These are phyloP conservation scores for Spodoptera littoralis DNA, from an alignment of 2,888 invertebrate genomes.

Conservation along the genomic window DNA sequence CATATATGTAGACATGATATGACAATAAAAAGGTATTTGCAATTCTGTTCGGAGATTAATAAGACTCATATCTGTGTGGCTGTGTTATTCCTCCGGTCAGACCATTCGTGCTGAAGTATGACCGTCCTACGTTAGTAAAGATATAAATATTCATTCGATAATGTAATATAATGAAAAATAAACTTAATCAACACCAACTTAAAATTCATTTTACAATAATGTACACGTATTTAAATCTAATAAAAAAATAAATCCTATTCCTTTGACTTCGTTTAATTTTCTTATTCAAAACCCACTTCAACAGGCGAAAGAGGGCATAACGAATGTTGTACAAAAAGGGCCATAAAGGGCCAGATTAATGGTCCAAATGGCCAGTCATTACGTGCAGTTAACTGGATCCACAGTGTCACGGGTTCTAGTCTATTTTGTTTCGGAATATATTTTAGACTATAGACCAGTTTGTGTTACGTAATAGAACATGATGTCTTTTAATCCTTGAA, in stretches of 20 bases:
- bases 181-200: not conserved
- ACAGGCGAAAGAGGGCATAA: slow-evolving; percentile 61
- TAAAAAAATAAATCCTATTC: slow-evolving; percentile 35
- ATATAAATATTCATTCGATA: too few species aligned
- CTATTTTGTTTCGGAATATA: slow-evolving; percentile 70
- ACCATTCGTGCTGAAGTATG: too few species aligned
- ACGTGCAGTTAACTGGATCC: slow-evolving; percentile 73
- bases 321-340: slow-evolving; percentile 70
- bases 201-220: slow-evolving; percentile 20
- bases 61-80: too few species aligned
- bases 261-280: slow-evolving; percentile 46
- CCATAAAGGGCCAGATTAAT: slow-evolving; percentile 72
- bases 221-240: not conserved
- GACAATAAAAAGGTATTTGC: too few species aligned
- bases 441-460: slow-evolving; percentile 62
- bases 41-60: too few species aligned
- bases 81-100: too few species aligned
- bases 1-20: too few species aligned
- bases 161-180: too few species aligned
- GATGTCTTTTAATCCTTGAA: too few species aligned
- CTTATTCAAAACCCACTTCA: slow-evolving; percentile 61
- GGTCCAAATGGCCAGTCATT: slow-evolving; percentile 74
- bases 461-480: slow-evolving; percentile 40
- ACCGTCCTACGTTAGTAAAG: too few species aligned
- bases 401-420: slow-evolving; percentile 65